These are phyloP conservation scores for Poecilia velifera DNA, from an alignment of 2,797 vertebrate species.

Conservation along the genomic window DNA sequence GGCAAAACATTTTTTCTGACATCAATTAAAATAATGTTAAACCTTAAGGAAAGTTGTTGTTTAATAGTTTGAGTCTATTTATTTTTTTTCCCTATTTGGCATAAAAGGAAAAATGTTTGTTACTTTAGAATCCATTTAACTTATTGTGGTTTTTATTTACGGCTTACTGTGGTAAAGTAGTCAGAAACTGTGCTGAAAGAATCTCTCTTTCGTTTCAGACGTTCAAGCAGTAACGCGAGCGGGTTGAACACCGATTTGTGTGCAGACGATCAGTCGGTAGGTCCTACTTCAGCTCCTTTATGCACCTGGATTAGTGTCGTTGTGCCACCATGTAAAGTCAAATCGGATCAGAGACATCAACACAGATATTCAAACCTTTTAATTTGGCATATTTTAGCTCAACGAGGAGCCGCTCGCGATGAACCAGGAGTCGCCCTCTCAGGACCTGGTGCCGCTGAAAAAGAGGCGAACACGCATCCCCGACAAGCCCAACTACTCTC, in stretches of 20 bases:
- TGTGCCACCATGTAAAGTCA: background rate
- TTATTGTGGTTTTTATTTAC: background rate
- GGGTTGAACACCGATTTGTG: conserved; percentile 94
- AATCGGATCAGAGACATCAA: background rate
- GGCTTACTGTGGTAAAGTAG: background rate
- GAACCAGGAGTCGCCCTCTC: conserved; percentile 82
- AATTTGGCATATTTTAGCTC: conserved; percentile 57
- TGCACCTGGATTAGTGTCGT: background rate
- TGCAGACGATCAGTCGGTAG: conserved; percentile 92
- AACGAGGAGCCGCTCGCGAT: conserved; percentile 80
- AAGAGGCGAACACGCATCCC: conserved; percentile 89
- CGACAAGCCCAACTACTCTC: conserved; percentile 95
- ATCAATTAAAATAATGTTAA: background rate
- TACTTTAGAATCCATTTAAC: background rate
- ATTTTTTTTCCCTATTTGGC: background rate
- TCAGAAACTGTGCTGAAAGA: background rate
- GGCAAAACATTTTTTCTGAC: background rate
- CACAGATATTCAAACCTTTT: background rate
- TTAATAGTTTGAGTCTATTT: background rate
- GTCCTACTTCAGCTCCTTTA: conserved; percentile 23
- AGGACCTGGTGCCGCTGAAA: conserved; percentile 83
- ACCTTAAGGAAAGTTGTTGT: background rate
- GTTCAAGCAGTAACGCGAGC: conserved; percentile 94
- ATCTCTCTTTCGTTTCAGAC: conserved; percentile 71
- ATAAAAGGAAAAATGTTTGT: background rate